Base-by-base conservation (phyloP, 1,140 invertebrate species). In the Lucilia cuprina region DNA sequence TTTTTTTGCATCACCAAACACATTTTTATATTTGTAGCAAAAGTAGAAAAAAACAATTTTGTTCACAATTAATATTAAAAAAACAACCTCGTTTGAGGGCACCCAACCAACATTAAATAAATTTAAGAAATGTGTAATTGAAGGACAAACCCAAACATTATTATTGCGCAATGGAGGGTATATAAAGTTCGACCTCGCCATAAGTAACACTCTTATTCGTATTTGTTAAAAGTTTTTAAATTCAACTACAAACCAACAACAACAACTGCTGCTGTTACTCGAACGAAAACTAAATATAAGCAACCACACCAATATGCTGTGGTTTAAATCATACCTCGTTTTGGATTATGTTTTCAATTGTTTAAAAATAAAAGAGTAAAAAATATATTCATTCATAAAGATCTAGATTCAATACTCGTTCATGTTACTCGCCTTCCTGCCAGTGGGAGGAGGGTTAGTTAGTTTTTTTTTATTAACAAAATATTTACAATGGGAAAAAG, bases 331-430 rank as follows among this genome's bases (percentile, higher is more conserved):
- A 25, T 70, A 70, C 65, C 65, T 19, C 65, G 19, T 70, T 60
- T 70, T 19, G 65, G 65, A 70, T 70, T 70, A 70, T 70, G 65
- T 70, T 70, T 70, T 70, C 65, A 70, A 70, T 70, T 70, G 65
- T 70, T 70, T 10, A 60, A 60, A 60, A 60, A 60, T n/a, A 70
- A 70, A 21, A 70, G 19, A 70, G 19, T 25, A 25, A 70, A 70
- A 70, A 70, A 14, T 14, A 70, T 70, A 70, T 70, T 70, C 65
- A 70, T 70, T 70, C 65, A 70, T 70, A 70, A 70, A 70, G 65
- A 70, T 70, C 19, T 19, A 70, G 65, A 70, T 70, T 25, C 65
- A 70, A 70, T 70, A 21, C n/a, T n/a, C 50, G 17, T n/a, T 14
- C 55, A 60, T n/a, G 55, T 41, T 60, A 60, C 55, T 60, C 14